A percentile compares a stretch with the other conserved stretches of the same genome.
These are phyloP conservation scores for Scopus umbretta DNA, from an alignment of 2,113 vertebrate species.

Conservation along the genomic window DNA sequence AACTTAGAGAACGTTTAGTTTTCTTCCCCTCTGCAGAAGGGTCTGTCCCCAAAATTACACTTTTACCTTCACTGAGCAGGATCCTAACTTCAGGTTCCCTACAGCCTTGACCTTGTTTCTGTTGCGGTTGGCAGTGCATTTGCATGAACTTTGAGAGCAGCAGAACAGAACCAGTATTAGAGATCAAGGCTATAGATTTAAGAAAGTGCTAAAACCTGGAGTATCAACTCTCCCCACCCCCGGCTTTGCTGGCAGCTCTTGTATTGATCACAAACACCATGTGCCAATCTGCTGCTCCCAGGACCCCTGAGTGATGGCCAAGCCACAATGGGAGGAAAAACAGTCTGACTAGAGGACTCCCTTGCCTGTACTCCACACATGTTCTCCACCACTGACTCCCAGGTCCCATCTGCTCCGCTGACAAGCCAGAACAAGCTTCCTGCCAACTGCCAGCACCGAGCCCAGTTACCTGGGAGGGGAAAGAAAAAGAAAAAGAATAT, in stretches of 20 bases:
- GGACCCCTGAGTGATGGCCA: background rate
- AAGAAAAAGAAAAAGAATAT: background rate
- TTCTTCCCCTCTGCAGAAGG: background rate
- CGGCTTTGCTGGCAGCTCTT: background rate
- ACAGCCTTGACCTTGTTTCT: background rate
- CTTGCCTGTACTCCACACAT: background rate
- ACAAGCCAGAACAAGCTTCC: slow-evolving; percentile 34
- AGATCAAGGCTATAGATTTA: background rate
- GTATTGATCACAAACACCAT: background rate
- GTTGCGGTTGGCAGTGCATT: background rate
- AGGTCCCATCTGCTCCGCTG: background rate
- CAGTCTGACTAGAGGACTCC: background rate
- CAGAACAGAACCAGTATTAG: background rate
- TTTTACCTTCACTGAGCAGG: background rate
- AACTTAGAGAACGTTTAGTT: background rate
- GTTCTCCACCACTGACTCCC: background rate
- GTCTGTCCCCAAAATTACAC: background rate
- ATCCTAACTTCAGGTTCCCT: background rate
- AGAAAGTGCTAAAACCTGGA: background rate
- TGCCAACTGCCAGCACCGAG: background rate
- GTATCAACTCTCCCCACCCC: background rate
- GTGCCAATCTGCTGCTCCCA: background rate
- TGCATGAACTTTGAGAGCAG: background rate
- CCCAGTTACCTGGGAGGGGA: background rate
- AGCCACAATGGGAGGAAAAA: background rate